Percentiles rank a stretch among this genome's conserved stretches.
Evolutionary conservation across 1,140 invertebrate species (phyloP).

Genomic region (Paramacrobiotus metropolitanus): DNA sequence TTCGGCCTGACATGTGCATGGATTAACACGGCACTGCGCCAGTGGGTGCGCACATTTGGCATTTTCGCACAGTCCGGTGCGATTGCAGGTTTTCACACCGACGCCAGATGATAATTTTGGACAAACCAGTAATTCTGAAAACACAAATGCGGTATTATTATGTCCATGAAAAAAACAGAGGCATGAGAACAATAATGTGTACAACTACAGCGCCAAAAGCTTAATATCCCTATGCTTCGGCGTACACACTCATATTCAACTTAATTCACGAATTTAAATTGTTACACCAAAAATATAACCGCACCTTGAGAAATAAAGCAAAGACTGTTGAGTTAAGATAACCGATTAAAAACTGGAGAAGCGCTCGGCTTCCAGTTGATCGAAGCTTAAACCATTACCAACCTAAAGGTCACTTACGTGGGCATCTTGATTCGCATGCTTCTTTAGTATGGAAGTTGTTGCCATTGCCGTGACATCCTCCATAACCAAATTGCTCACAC

Average conservation of each 20-base stretch:
- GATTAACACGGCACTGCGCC: conserved; percentile 22
- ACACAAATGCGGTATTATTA: no score
- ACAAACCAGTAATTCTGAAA: conserved; percentile 21
- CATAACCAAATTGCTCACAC: conserved; percentile 36
- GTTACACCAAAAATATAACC: no score
- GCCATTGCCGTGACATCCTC: conserved; percentile 38
- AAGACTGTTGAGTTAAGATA: no score
- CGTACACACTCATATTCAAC: not conserved
- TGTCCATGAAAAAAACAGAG: conserved; percentile 6
- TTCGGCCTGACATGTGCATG: conserved; percentile 21
- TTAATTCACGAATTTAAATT: not conserved
- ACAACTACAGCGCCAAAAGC: not conserved
- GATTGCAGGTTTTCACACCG: conserved; percentile 18
- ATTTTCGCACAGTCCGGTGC: conserved; percentile 18
- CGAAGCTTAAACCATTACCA: conserved; percentile 27
- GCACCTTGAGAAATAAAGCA: no score
- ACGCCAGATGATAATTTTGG: conserved; percentile 14
- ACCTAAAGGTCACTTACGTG: conserved; percentile 10
- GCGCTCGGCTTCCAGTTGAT: conserved; percentile 5
- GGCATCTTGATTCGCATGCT: conserved; percentile 32
- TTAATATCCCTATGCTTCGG: not conserved
- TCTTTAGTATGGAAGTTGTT: conserved; percentile 36
- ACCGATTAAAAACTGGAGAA: no score
- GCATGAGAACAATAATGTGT: conserved; percentile 5
- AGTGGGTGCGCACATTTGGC: conserved; percentile 18